Base-by-base conservation (phyloP, 2,888 invertebrate species). In the Patella caerulea region DNA sequence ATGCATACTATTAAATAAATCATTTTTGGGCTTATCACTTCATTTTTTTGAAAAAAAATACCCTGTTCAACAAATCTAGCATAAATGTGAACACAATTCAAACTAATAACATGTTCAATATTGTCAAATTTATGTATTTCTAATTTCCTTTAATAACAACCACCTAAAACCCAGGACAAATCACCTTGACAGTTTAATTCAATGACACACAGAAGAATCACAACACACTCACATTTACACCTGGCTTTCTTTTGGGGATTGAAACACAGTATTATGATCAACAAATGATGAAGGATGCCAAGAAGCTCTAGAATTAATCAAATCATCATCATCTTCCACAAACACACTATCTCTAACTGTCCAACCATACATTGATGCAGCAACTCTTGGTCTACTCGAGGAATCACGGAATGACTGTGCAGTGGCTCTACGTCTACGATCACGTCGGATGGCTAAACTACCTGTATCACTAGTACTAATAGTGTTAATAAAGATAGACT, bases 331-430 rank as follows among this genome's bases (percentile, higher is more conserved):
- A 45, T 24, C 74, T 55, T 71, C 75, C 55, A 53, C 71, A 24
- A 65, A 24, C 3, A 65, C 19, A 65, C 65, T 65, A 24, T 78
- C 76, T 81, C 77, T 72, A 72, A 72, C 17, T 73, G 54, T 54
- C 69, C 73, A 74, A 81, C 79, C 73, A 79, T 73, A 77, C 76
- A 65, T 24, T 24, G 65, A 65, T 19, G 11, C 19, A 65, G 65
- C 65, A 24, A 65, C 9, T 24, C 65, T 65, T 19, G 65, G 65
- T 19, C 65, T 19, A 65, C 11, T 19, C 2, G 19, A 19, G 14
- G 65, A 24, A 12, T 65, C 65, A 24, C 65, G 65, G 65, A 65
- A 65, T 0, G 65, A 65, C 65, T 65, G 65, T 24, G 65, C 65
- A 4, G 65, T 65, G 24, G 24, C 19, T 24, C 65, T 19, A 24